Base-by-base conservation (phyloP, 2,888 invertebrate species). In the Ichneumon xanthorius region DNA sequence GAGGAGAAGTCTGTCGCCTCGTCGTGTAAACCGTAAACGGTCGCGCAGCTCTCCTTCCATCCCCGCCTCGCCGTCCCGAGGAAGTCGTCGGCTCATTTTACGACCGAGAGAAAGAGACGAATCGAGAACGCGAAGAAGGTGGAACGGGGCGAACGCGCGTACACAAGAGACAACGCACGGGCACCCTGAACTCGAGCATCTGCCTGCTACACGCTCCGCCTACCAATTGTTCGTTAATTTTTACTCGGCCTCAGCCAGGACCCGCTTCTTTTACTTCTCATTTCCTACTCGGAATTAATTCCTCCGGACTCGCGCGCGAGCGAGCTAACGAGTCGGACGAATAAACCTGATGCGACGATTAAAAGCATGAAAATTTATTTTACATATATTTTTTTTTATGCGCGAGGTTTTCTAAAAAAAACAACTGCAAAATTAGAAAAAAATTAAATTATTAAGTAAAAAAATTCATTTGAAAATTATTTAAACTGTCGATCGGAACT, bases 221-320 rank as follows among this genome's bases (percentile, higher is more conserved):
- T 86, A 87, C 87, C 81, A 87, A 85, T 88, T 86, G 85, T 80
- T 77, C 82, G 78, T 87, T 88, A 87, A 86, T 86, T 80, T 86
- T 87, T 85, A 73, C 80, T 73, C 84, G 77, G 71, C 75, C 73
- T 81, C 40, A 53, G n/a, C 65, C 70, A 50, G 75, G 53, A 33
- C 48, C 48, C 7, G 16, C 40, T 55, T 67, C 68, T 77, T 26
- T 55, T 40, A 30, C 40, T 48, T 45, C 67, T 33, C 16, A 50
- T 48, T 37, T 77, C 22, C 72, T 77, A 30, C 40, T n/a, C 26
- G 53, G 16, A 63, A 63, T 63, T 63, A 63, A 63, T 63, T 63
- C 33, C 61, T 7, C 30, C 33, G 33, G 61, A 61, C 61, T 30
- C 14, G 61, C 26, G 30, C 26, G 33, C 61, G 16, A 6, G 61